Base-by-base conservation (phyloP, 2,113 vertebrate species). In the Onychostruthus taczanowskii region DNA sequence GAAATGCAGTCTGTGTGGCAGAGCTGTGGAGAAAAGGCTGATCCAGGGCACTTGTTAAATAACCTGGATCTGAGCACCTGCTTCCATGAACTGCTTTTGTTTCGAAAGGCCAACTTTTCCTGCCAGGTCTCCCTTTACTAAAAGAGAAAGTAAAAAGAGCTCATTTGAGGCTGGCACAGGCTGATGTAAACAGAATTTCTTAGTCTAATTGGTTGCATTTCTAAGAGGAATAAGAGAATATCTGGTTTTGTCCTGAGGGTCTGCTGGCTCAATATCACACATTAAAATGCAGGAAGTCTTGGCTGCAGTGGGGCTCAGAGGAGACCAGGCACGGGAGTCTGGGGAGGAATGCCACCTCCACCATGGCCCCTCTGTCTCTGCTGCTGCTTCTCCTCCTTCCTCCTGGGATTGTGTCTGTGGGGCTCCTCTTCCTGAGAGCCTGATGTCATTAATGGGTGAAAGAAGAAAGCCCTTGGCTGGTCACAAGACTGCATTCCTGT, bases 91-190 rank as follows among this genome's bases (percentile, higher is more conserved):
- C 55, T 63, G 74, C 88, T 89, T 78, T 94, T 90, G 78, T 52
- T 92, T 72, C 56, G 70, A 82, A 85, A 82, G 44, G 35, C 7
- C 4, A 0, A 1, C 14, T 87, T 63, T 72, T 67, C 66, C 47
- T 92, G 75, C 85, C 83, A 75, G 44, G 39, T 80, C 66, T 84
- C 24, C 30, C 61, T 59, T 83, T 27, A 35, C 23, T 72, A 10
- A 33, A 55, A 75, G 66, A 46, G 31, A 61, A 43, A 35, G 55
- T 35, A 4, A 59, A 79, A 76, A 63, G 35, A 93, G 62, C 83
- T 79, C 37, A 68, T 87, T 55, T 76, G 75, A 85, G 67, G 10
- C 56, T 90, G 91, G 89, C 82, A 72, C 39, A 16, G 53, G 70
- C 62, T 76, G 86, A 43, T 88, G 75, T 41, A 87, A 90, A 78